These are phyloP conservation scores for Pandemis heparana DNA, from an alignment of 2,888 invertebrate genomes.

Conservation along the genomic window DNA sequence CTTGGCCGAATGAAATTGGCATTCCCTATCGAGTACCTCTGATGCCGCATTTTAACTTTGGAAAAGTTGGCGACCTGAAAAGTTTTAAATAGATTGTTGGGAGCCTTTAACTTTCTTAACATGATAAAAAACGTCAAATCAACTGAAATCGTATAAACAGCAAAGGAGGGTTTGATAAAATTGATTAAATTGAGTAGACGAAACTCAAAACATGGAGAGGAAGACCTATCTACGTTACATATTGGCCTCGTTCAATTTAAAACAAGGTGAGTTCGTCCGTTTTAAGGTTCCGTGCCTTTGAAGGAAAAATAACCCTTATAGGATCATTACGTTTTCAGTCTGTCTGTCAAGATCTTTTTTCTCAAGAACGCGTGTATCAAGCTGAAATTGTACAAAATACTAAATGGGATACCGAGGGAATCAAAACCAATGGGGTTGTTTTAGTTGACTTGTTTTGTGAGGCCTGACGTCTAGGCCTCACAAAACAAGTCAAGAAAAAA, in stretches of 20 bases:
- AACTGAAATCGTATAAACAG: background rate
- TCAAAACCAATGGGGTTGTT: no score
- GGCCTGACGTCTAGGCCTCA: no score
- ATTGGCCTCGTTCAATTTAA: background rate
- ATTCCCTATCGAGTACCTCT: background rate
- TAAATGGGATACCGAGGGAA: no score
- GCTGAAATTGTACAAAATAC: no score
- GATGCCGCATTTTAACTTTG: conserved; percentile 20
- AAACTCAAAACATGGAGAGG: background rate
- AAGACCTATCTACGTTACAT: background rate
- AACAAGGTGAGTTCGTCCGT: background rate
- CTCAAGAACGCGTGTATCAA: no score
- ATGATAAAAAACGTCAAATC: conserved; percentile 19
- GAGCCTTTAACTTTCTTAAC: conserved; percentile 7
- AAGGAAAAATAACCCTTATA: no score
- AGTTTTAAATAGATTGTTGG: conserved; percentile 20
- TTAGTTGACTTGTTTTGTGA: no score
- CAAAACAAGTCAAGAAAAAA: no score
- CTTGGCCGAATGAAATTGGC: conserved; percentile 6
- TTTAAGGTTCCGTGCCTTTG: no score
- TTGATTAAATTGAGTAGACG: conserved; percentile 4
- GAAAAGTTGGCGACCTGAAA: conserved; percentile 6
- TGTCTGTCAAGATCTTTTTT: no score
- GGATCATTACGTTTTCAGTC: no score
- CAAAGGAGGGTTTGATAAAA: background rate